phyloP scores from a whole-genome alignment of 2,797 vertebrate genomes.

The Gastrophryne carolinensis region DNA sequence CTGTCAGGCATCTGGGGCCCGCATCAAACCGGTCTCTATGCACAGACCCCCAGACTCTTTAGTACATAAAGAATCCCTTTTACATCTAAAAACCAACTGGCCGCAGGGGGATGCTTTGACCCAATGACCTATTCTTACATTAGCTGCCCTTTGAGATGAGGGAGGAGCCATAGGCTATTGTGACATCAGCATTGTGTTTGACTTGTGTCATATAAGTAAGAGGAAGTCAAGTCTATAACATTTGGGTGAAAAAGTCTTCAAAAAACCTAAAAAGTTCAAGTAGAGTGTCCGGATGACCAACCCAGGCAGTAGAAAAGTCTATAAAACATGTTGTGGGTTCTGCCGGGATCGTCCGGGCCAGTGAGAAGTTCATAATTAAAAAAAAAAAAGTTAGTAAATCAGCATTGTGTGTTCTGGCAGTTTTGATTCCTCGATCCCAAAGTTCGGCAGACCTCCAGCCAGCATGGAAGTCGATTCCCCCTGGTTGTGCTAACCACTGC shows the following conservation, averaged over 20 bases:
- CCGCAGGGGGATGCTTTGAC: neutral
- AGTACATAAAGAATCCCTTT: neutral
- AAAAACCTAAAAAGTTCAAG: slow-evolving; percentile 44
- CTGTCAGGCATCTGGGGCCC: neutral
- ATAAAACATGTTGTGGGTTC: slow-evolving; percentile 11
- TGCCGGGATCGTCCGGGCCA: neutral
- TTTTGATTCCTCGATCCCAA: neutral
- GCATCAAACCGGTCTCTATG: neutral
- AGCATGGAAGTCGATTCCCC: slow-evolving; percentile 12
- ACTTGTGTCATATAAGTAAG: neutral
- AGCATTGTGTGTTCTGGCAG: slow-evolving; percentile 38
- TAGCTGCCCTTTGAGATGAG: slow-evolving; percentile 37
- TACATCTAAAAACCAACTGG: neutral
- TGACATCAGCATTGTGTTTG: neutral
- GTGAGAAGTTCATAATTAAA: slow-evolving; percentile 2
- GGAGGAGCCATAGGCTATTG: neutral
- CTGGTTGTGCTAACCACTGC: neutral
- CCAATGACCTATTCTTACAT: neutral
- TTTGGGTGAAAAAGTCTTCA: slow-evolving; percentile 19
- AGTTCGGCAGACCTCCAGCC: neutral
- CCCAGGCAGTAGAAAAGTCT: slow-evolving; percentile 45
- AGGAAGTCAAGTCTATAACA: neutral
- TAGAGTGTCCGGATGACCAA: slow-evolving; percentile 11
- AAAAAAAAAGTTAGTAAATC: slow-evolving; percentile 8
- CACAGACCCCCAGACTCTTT: neutral